Conservation (phyloP, 2,797 vertebrate species). For the Scolopax bukidnonensis region DNA sequence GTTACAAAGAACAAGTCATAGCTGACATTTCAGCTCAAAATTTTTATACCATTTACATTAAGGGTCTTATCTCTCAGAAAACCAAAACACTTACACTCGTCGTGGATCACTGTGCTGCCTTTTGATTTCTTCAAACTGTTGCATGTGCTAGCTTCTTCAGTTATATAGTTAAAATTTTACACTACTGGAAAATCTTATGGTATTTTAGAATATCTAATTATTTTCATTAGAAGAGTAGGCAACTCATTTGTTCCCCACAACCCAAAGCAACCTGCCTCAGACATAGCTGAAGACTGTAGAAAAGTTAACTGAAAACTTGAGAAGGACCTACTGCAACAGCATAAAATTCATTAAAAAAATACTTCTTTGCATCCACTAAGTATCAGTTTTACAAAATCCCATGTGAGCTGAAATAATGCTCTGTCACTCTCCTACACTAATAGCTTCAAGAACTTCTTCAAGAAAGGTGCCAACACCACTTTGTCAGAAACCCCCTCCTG, state of each 20-base stretch:
- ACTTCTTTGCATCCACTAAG: background rate
- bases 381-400: background rate
- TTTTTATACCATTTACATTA: background rate
- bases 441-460: constrained; percentile 48
- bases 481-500: constrained; percentile 41
- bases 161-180: background rate
- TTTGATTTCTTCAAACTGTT: background rate
- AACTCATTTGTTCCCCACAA: background rate
- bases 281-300: background rate
- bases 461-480: constrained; percentile 38
- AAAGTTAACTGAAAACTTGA: background rate
- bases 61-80: background rate
- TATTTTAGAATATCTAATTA: background rate
- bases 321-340: background rate
- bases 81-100: background rate
- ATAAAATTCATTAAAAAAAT: background rate
- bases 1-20: background rate
- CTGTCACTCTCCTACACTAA: background rate
- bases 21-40: background rate
- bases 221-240: background rate
- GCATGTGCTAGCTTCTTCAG: background rate
- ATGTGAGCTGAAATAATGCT: background rate
- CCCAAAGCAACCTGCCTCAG: background rate
- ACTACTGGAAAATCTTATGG: background rate
- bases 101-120: background rate